phyloP scores from a whole-genome alignment of 2,888 invertebrate species.

The Drosophila emarginata region DNA sequence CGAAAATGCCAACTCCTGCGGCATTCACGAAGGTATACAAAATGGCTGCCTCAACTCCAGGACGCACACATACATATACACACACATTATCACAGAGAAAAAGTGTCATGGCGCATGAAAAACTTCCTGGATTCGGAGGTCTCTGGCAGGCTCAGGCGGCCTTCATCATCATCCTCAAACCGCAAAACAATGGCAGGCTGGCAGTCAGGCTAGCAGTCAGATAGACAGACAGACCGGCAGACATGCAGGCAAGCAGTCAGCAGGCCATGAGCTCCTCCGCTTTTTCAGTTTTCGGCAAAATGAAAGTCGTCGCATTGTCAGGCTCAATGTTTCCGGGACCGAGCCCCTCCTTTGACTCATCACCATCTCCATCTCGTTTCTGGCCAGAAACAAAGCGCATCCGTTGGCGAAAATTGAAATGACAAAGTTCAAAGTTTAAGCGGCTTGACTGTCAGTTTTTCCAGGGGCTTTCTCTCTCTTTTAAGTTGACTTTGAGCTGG shows the following conservation, averaged over 20 bases:
- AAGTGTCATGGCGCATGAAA: constrained; percentile 78
- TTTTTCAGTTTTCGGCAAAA: constrained; percentile 43
- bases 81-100: constrained; percentile 51
- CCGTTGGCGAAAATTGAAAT: constrained; percentile 81
- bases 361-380: constrained; percentile 24
- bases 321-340: constrained; percentile 75
- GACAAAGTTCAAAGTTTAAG: constrained; percentile 82
- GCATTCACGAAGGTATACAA: constrained; percentile 44
- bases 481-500: constrained; percentile 48
- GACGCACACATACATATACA: neutral
- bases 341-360: neutral
- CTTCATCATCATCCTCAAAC: constrained; percentile 30
- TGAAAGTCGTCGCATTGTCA: constrained; percentile 78
- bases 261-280: constrained; percentile 34
- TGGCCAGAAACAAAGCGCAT: constrained; percentile 76
- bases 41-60: constrained; percentile 64
- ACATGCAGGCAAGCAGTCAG: constrained; percentile 34
- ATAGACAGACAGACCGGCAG: neutral
- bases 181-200: constrained; percentile 69
- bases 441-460: constrained; percentile 80
- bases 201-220: neutral
- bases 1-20: constrained; percentile 36
- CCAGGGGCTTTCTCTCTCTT: constrained; percentile 18
- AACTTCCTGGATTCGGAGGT: constrained; percentile 64
- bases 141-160: constrained; percentile 38